Evolutionary conservation across 2,888 invertebrate species (phyloP), one percentile per base, ranked within the genome.

Genomic region (Odontocolon sp.): DNA sequence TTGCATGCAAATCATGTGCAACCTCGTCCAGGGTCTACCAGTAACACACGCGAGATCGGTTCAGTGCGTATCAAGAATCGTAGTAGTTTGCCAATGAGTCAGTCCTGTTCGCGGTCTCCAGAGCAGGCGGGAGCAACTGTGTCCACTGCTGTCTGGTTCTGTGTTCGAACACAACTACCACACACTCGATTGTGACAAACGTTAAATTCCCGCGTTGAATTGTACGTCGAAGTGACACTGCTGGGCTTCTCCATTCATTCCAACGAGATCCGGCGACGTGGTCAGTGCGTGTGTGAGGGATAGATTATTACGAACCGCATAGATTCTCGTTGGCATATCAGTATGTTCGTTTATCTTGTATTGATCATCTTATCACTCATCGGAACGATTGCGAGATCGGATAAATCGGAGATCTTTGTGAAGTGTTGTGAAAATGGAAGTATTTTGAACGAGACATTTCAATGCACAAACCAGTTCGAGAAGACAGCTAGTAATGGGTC

Each of bases 371-470:
- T 56, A 21, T 56, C 11, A 26, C 9, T 71, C 6, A 8, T 33
- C 9, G 40, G 18, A 1, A 57, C 16, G 1, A 47, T 64, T 26
- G 18, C 61, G 36, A 54, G 56, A 40, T 76, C 66, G 33, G 54
- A 45, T 16, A 52, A 67, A 26, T 54, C 66, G 2, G 33, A 50
- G 4, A 33, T 47, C 2, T 21, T 23, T 6, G 21, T 40, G 28
- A 82, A 81, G 80, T 81, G 82, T 45, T 82, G 82, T 40, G 74
- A 72, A 14, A 40, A 74, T 63, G 73, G 40, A 23, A 76, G 66
- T 42, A 23, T 70, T 14, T 68, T 83, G 18, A 70, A 79, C 21
- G 78, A 81, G 21, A 67, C 66, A 23, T 47, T 84, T 3, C 23
- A 77, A 47, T 86, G 84, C 57, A 66, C 68, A 2, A 61, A 67